Conservation (phyloP, 2,113 vertebrate genomes). For the Paratilapia polleni region DNA sequence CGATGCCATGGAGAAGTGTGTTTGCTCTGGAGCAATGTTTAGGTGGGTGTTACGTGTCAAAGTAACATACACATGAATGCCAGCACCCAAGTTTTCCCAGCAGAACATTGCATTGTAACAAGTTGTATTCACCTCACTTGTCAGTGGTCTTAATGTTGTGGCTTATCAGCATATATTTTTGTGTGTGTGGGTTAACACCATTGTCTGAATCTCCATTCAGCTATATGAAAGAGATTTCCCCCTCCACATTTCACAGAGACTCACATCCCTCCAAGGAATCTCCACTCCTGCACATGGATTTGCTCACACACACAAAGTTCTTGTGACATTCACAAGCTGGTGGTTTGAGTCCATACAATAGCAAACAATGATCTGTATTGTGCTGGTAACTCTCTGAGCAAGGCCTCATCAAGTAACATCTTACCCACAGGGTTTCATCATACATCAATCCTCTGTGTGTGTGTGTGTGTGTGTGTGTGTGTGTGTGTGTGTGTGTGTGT, state of each 20-base stretch:
- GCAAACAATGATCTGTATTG: slow-evolving; percentile 40
- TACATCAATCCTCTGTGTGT: slow-evolving; percentile 40
- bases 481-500: slow-evolving; percentile 18
- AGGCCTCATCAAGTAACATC: slow-evolving; percentile 56
- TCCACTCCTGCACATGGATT: background rate
- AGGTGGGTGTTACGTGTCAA: background rate
- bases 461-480: background rate
- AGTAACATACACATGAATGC: background rate
- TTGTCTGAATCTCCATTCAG: slow-evolving; percentile 51
- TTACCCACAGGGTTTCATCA: slow-evolving; percentile 51
- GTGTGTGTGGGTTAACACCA: slow-evolving; percentile 24
- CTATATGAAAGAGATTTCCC: slow-evolving; percentile 44
- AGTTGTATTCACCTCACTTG: background rate
- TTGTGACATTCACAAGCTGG: slow-evolving; percentile 33
- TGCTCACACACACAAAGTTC: slow-evolving; percentile 16
- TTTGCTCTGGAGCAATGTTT: background rate
- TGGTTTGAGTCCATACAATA: slow-evolving; percentile 33
- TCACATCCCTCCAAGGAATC: slow-evolving; percentile 49
- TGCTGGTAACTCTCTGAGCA: slow-evolving; percentile 25
- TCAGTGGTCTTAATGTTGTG: background rate
- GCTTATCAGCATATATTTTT: background rate
- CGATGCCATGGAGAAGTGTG: background rate
- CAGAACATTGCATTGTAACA: background rate
- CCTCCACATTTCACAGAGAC: slow-evolving; percentile 40
- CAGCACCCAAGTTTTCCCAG: background rate